A percentile compares a stretch with the other conserved stretches of the same genome.
Evolutionary conservation across 2,113 vertebrate genomes (phyloP).

Genomic region (Aegotheles bennettii): DNA sequence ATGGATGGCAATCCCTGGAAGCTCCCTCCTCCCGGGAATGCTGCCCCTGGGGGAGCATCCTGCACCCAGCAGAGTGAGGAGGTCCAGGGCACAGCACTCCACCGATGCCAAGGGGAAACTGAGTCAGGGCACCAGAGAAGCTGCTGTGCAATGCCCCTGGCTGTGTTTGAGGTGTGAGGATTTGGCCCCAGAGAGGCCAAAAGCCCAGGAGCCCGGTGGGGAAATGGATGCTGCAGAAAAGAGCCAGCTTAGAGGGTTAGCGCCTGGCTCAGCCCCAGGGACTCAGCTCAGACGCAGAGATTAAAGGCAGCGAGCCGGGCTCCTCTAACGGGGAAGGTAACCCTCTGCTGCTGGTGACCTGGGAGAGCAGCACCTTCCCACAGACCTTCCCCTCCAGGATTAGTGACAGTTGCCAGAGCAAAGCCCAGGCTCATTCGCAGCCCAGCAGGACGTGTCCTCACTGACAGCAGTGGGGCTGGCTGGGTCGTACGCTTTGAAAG

Average conservation of each 20-base stretch:
- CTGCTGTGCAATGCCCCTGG: background rate
- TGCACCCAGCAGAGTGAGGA: rapidly evolving
- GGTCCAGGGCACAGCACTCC: background rate
- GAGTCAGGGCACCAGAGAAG: background rate
- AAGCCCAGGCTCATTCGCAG: background rate
- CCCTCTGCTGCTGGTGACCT: background rate
- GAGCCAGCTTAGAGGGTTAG: background rate
- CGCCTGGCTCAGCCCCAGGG: background rate
- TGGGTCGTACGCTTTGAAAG: background rate
- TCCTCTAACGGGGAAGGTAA: rapidly evolving
- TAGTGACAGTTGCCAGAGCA: background rate
- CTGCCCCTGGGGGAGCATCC: rapidly evolving
- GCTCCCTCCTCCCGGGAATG: background rate
- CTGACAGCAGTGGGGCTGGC: background rate
- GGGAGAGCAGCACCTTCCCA: background rate
- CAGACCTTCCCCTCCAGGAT: background rate
- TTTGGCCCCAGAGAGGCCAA: background rate
- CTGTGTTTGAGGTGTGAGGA: background rate
- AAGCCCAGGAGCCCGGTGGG: background rate
- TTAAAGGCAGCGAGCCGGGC: background rate
- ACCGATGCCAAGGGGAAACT: background rate
- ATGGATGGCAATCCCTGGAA: background rate
- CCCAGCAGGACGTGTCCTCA: rapidly evolving
- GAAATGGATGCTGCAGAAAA: background rate
- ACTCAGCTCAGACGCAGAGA: background rate